Percentiles rank a stretch among this genome's conserved stretches.
phyloP scores from a whole-genome alignment of 2,888 invertebrate species.

The Eupithecia pulchellata region DNA sequence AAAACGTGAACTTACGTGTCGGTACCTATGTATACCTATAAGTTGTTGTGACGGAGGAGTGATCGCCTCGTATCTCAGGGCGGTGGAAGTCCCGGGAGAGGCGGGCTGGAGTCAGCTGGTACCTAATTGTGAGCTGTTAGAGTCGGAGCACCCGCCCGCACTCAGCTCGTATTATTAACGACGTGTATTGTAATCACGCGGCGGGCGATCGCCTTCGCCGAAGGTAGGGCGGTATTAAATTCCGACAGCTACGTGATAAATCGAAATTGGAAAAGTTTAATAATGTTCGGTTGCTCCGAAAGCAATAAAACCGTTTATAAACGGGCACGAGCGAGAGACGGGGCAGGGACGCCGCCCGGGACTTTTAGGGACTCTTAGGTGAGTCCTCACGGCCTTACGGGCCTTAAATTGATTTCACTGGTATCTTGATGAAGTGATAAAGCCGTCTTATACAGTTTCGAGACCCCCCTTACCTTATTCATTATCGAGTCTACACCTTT shows the following conservation, averaged over 20 bases:
- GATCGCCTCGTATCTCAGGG: constrained; percentile 49
- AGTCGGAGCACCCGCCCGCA: constrained; percentile 52
- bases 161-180: constrained; percentile 82
- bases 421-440: constrained; percentile 80
- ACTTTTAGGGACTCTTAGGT: constrained; percentile 83
- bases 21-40: not conserved
- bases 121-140: not conserved
- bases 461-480: constrained; percentile 15
- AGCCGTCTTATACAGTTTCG: constrained; percentile 59
- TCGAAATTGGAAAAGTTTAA: constrained; percentile 87
- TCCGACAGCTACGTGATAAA: constrained; percentile 86
- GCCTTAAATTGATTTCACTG: constrained; percentile 79
- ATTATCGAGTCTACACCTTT: constrained; percentile 14
- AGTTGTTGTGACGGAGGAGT: constrained; percentile 38
- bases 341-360: constrained; percentile 78
- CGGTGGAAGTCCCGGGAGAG: constrained; percentile 30
- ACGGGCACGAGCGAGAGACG: constrained; percentile 85
- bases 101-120: constrained; percentile 3
- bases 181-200: constrained; percentile 85
- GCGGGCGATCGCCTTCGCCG: constrained; percentile 84
- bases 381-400: constrained; percentile 73
- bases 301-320: constrained; percentile 86
- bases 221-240: constrained; percentile 86
- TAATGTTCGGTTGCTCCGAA: constrained; percentile 86
- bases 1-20: constrained; percentile 40